Base-by-base conservation (phyloP, 1,140 invertebrate species). In the Oreohelix idahoensis region DNA sequence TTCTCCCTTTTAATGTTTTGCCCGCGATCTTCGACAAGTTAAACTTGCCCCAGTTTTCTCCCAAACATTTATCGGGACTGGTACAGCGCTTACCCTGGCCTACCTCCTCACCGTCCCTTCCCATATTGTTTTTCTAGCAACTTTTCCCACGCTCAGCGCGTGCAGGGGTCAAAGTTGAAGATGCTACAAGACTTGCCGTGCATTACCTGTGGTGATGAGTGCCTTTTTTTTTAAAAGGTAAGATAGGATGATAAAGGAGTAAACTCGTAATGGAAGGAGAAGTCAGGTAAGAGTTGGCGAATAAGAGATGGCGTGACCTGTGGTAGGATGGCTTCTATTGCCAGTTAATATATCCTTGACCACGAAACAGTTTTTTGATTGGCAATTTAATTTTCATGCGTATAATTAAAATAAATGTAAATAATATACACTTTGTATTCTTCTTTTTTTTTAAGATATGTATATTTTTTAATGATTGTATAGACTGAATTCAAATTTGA, bases 81-180 rank as follows among this genome's bases (percentile, higher is more conserved):
- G 63, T 66, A 66, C n/a, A 66, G 29, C 2, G 63, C 63, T 66
- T 66, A 66, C 8, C n/a, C 29, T 32, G 29, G 63, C 0, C 38
- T 32, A 15, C 15, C 32, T 36, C 29, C 69, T 23, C n/a, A 38
- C 20, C 71, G 5, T 39, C 42, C 71, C 71, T 73, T 73, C 38
- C 20, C 71, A 42, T 26, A 5, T 73, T 20, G 71, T 73, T 45
- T 17, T 32, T 73, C 23, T 17, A 45, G 42, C 71, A 73, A 73
- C 36, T 73, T 73, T 73, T 73, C 71, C 71, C 71, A 73, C 71
- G 71, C 36, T 73, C 71, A 20, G 71, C 71, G 71, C 71, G 71
- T 42, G 71, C 71, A 42, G 26, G 71, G 71, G 71, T 73, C 71
- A 73, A 42, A 73, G 71, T 73, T 73, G 71, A 73, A 73, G n/a